Base-by-base conservation (phyloP, 2,113 vertebrate genomes). In the Leucosticte australis region DNA sequence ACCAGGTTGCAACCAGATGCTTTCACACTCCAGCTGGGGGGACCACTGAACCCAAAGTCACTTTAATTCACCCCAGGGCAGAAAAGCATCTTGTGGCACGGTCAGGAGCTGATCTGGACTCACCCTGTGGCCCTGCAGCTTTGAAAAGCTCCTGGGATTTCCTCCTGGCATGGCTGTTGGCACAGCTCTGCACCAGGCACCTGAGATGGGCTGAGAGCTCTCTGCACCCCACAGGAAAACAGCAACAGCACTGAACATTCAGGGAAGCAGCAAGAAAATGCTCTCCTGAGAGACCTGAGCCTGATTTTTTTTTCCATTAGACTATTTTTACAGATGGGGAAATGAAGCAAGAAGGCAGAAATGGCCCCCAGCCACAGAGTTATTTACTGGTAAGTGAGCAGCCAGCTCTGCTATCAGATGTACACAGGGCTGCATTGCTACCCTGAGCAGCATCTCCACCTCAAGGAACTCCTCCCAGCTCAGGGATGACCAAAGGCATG, bases 341-440 rank as follows among this genome's bases (percentile, higher is more conserved):
- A 90, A 71, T 60, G 59, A 85, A 64, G 86, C 63, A 83, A 80
- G 90, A 91, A 82, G 82, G 30, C 53, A 42, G 77, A 77, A 81
- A 57, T 17, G 39, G 71, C 87, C 50, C 71, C 52, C 60, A 89
- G 77, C 31, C 50, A 52, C 2, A 10, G 64, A 77, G 77, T 80
- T 28, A 24, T 46, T 63, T 37, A 42, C 68, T 62, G 73, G 49
- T 35, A 64, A 46, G 62, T 42, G 52, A 85, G 39, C 30, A 71
- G 52, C 12, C 88, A 84, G 77, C 60, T 46, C 52, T 52, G 37
- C 70, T 15, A 4, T 30, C 77, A 44, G 6, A 10, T 55, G 74
- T 9, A 50, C 62, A 73, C 56, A 11, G 0, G 1, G 49, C 52
- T 91, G 62, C 52, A 59, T 2, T 33, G 23, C 56, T 28, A 4